These are phyloP conservation scores for Telenomus remus DNA, from an alignment of 1,140 invertebrate genomes.

Conservation along the genomic window DNA sequence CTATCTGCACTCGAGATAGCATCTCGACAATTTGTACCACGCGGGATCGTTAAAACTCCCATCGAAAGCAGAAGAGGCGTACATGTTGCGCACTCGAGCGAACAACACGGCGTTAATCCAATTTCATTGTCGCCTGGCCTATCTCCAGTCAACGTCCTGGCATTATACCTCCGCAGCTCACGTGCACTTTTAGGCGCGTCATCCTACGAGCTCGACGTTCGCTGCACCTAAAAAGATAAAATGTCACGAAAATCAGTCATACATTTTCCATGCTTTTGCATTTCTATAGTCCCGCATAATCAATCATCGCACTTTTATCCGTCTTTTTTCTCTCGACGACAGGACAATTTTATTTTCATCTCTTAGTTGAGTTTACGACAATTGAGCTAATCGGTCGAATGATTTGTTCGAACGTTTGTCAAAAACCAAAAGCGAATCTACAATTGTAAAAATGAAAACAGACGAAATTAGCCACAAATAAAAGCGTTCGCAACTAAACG, in stretches of 20 bases:
- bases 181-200: background rate
- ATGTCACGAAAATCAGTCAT: background rate
- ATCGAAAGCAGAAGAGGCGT: constrained; percentile 45
- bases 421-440: too few relatives aligned
- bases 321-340: too few relatives aligned
- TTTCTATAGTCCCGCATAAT: too few relatives aligned
- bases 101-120: constrained; percentile 67
- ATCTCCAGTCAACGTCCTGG: constrained; percentile 1
- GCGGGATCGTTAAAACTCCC: constrained; percentile 71
- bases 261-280: background rate
- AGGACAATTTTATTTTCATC: too few relatives aligned
- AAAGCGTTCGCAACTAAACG: background rate
- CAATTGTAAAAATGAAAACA: too few relatives aligned
- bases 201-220: too few relatives aligned
- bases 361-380: too few relatives aligned
- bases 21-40: constrained; percentile 73
- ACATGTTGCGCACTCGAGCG: constrained; percentile 57
- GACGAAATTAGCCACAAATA: too few relatives aligned
- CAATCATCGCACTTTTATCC: too few relatives aligned
- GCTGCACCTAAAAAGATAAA: background rate
- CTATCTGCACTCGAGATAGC: constrained; percentile 63
- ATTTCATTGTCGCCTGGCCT: constrained; percentile 67
- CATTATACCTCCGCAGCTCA: background rate
- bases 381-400: too few relatives aligned
- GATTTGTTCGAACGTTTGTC: too few relatives aligned